phyloP scores from a whole-genome alignment of 2,888 invertebrate genomes.

The Morpho achilles region DNA sequence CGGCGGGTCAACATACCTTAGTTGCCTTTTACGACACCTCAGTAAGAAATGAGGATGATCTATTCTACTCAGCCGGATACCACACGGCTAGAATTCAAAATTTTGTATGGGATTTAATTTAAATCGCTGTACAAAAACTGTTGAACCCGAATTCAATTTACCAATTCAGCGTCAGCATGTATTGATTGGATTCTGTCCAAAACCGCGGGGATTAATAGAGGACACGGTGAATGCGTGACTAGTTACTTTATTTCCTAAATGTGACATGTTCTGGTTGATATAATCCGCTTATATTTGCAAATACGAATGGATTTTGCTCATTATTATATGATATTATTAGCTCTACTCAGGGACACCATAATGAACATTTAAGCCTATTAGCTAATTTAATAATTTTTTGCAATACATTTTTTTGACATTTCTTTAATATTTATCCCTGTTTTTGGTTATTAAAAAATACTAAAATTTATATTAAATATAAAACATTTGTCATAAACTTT shows the following conservation, averaged over 20 bases:
- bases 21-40: too few relatives aligned
- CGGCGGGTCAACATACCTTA: too few relatives aligned
- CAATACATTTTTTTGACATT: too few relatives aligned
- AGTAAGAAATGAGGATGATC: too few relatives aligned
- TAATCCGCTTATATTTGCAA: constrained; percentile 4
- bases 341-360: not conserved
- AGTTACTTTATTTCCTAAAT: constrained; percentile 14
- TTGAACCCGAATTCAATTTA: constrained; percentile 25
- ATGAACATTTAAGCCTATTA: too few relatives aligned
- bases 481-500: too few relatives aligned
- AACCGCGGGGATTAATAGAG: constrained; percentile 32
- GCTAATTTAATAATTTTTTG: too few relatives aligned
- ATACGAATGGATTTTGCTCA: constrained; percentile 7
- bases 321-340: not conserved
- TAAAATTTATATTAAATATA: too few relatives aligned
- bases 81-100: too few relatives aligned
- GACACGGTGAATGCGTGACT: constrained; percentile 17
- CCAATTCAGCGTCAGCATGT: constrained; percentile 25
- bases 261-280: constrained; percentile 11
- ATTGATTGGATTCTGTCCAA: constrained; percentile 31
- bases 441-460: too few relatives aligned
- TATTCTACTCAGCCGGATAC: too few relatives aligned
- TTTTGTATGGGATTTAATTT: constrained; percentile 1
- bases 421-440: too few relatives aligned
- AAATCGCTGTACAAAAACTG: constrained; percentile 22